Evolutionary conservation across 2,113 vertebrate species (phyloP).

Genomic region (Siphamia tubifer): DNA sequence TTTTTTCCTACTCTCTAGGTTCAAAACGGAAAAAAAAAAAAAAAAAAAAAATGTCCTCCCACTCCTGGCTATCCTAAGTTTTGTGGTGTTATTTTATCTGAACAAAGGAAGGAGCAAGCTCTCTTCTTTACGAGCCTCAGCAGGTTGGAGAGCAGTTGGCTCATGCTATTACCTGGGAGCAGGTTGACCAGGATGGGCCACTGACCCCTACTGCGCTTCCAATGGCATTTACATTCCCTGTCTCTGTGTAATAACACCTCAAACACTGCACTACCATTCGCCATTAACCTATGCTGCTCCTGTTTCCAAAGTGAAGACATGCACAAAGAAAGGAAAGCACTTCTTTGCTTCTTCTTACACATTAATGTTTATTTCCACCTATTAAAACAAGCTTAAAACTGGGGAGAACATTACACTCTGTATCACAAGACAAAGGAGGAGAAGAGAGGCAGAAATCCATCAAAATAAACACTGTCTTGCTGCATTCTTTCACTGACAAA

Average conservation of each 20-base stretch:
- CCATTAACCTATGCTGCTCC: constrained; percentile 41
- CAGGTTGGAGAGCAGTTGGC: constrained; percentile 44
- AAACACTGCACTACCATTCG: constrained; percentile 35
- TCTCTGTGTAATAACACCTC: constrained; percentile 45
- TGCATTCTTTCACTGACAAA: constrained; percentile 57
- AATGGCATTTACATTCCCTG: constrained; percentile 56
- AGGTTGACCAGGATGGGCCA: constrained; percentile 45
- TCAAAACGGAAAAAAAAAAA: constrained; percentile 33
- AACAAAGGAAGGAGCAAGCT: constrained; percentile 27
- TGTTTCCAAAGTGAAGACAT: constrained; percentile 26
- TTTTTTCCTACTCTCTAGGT: constrained; percentile 9
- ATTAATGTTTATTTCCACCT: constrained; percentile 29
- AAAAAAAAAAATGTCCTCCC: constrained; percentile 25
- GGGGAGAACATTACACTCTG: constrained; percentile 30
- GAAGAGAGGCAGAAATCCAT: constrained; percentile 29
- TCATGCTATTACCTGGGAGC: constrained; percentile 44
- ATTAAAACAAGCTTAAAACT: constrained; percentile 9
- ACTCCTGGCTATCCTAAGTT: background rate
- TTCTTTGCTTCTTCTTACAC: background rate
- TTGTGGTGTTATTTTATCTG: constrained; percentile 33
- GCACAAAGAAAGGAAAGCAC: background rate
- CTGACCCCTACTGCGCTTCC: constrained; percentile 33
- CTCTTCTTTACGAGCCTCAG: background rate
- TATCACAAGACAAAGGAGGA: constrained; percentile 18
- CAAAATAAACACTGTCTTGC: constrained; percentile 56